Evolutionary conservation across 2,113 vertebrate genomes (phyloP).

Genomic region (Jacana jacana): DNA sequence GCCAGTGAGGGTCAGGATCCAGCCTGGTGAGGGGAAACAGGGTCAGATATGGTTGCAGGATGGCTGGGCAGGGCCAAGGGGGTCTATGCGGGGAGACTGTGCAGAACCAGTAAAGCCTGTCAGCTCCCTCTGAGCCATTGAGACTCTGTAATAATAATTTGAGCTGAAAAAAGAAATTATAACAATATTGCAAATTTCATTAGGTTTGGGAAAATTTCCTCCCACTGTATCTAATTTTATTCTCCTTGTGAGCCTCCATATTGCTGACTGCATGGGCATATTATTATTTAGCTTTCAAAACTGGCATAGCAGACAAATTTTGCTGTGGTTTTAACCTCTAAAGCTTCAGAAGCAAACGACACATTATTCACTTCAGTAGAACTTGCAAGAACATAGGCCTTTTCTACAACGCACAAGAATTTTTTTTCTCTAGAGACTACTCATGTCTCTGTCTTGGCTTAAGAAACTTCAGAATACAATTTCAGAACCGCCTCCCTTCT

Average conservation of each 20-base stretch:
- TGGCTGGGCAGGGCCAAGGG: neutral
- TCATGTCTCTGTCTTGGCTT: neutral
- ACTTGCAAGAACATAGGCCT: neutral
- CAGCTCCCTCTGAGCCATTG: neutral
- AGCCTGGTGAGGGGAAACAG: neutral
- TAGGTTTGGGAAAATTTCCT: neutral
- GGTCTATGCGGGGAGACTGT: neutral
- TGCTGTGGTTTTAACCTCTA: neutral
- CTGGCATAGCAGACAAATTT: slow-evolving; percentile 2
- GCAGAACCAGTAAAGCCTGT: neutral
- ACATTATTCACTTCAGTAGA: neutral
- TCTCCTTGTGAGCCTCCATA: neutral
- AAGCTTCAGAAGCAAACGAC: neutral
- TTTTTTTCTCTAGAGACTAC: neutral
- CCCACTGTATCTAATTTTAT: slow-evolving; percentile 4
- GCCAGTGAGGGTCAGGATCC: accelerated
- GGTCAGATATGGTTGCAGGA: accelerated
- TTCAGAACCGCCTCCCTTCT: neutral
- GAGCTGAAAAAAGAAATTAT: neutral
- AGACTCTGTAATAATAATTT: neutral
- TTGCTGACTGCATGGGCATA: slow-evolving; percentile 8
- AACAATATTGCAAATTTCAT: neutral
- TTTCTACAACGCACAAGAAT: neutral
- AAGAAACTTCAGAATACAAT: neutral
- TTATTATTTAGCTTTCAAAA: slow-evolving; percentile 18